phyloP scores from a whole-genome alignment of 1,140 invertebrate species.

The Trachymyrmex cornetzi region DNA sequence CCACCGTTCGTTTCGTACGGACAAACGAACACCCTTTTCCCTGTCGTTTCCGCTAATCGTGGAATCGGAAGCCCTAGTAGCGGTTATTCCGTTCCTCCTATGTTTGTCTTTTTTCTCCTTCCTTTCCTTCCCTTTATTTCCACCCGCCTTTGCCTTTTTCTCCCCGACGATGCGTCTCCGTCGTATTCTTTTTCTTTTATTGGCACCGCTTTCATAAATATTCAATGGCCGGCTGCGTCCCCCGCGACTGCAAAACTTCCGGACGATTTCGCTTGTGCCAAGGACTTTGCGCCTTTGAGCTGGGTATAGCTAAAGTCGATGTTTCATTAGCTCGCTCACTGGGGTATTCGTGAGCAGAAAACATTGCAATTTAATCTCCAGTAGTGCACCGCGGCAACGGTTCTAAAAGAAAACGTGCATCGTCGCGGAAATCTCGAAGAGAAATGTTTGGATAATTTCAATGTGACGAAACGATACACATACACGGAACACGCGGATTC shows the following conservation, averaged over 20 bases:
- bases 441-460: conserved; percentile 33
- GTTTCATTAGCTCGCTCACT: conserved; percentile 60
- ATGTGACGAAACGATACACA: neutral
- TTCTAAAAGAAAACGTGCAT: conserved; percentile 20
- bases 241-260: conserved; percentile 72
- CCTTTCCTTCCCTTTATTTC: neutral
- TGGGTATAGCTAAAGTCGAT: conserved; percentile 61
- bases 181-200: conserved; percentile 59
- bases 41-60: conserved; percentile 67
- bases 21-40: conserved; percentile 71
- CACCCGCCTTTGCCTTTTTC: neutral
- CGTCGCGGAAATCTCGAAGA: conserved; percentile 23
- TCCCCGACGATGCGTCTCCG: conserved; percentile 12
- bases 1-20: conserved; percentile 50
- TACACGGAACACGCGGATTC: neutral
- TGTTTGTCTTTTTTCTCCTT: conserved; percentile 3
- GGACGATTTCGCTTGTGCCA: conserved; percentile 69
- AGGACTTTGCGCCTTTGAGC: conserved; percentile 71
- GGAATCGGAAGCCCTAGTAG: conserved; percentile 63
- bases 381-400: conserved; percentile 60
- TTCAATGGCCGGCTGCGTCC: conserved; percentile 70
- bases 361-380: conserved; percentile 73
- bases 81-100: conserved; percentile 63
- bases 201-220: conserved; percentile 74
- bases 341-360: conserved; percentile 51